A percentile compares a stretch with the other conserved stretches of the same genome.
Evolutionary conservation across 2,888 invertebrate species (phyloP).

Genomic region (Cecidostiba fungosa): DNA sequence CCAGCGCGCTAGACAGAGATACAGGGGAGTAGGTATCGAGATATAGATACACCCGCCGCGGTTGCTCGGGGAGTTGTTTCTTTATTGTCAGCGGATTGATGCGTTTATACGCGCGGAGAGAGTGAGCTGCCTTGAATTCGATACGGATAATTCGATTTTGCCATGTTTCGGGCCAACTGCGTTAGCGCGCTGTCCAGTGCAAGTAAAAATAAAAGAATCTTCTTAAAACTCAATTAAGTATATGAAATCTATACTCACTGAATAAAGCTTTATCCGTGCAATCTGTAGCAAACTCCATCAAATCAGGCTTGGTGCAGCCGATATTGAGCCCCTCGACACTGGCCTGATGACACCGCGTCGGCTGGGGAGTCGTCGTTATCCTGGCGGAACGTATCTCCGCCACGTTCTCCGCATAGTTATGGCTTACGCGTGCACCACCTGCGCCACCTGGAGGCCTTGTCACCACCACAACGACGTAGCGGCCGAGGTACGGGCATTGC

Average conservation of each 20-base stretch:
- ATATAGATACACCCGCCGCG: background rate
- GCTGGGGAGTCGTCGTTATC: conserved; percentile 68
- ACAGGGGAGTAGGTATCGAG: background rate
- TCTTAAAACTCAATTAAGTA: too few species aligned
- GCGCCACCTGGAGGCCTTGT: conserved; percentile 65
- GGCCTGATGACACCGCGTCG: conserved; percentile 72
- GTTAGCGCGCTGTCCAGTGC: too few species aligned
- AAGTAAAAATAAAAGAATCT: too few species aligned
- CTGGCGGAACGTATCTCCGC: conserved; percentile 72
- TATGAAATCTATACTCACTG: conserved; percentile 67
- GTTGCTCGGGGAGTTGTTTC: background rate
- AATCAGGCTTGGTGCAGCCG: conserved; percentile 76
- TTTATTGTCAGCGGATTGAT: conserved; percentile 4
- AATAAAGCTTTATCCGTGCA: conserved; percentile 75
- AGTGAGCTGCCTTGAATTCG: too few species aligned
- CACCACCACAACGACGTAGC: conserved; percentile 75
- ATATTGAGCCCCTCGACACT: conserved; percentile 75
- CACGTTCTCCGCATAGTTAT: conserved; percentile 68
- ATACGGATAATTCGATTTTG: too few species aligned
- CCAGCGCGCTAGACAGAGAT: too few species aligned
- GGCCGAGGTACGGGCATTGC: conserved; percentile 76
- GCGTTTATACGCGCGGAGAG: background rate
- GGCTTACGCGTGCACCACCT: background rate
- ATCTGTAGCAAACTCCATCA: conserved; percentile 76
- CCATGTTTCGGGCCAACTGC: too few species aligned